Conservation (phyloP, 2,797 vertebrate species). For the Sebastes itinus region DNA sequence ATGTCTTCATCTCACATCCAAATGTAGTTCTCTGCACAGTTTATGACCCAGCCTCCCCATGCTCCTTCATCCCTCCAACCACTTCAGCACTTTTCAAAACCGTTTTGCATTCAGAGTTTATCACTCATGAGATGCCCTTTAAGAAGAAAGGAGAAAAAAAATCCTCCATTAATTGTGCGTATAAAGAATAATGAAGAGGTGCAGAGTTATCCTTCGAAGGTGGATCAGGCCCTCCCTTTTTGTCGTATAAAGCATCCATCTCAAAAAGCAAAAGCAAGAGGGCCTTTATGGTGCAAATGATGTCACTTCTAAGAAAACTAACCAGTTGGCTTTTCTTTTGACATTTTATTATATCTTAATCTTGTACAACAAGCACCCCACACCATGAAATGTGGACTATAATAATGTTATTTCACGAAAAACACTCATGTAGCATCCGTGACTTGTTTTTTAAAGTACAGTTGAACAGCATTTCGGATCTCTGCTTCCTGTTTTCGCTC, state of each 20-base stretch:
- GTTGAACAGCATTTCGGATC: background rate
- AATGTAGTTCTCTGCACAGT: conserved; percentile 51
- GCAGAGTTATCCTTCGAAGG: conserved; percentile 55
- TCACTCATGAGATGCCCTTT: conserved; percentile 74
- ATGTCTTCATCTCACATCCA: conserved; percentile 54
- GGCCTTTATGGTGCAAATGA: conserved; percentile 58
- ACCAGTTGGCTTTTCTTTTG: background rate
- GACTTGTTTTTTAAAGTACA: background rate
- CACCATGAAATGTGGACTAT: conserved; percentile 7
- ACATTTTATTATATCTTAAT: background rate
- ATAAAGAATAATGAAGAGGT: conserved; percentile 70
- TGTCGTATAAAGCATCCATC: conserved; percentile 37
- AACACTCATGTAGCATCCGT: background rate
- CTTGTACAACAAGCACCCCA: background rate
- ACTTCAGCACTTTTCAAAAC: conserved; percentile 67
- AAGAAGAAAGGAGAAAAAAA: conserved; percentile 47
- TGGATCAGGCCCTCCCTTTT: conserved; percentile 43
- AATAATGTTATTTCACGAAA: background rate
- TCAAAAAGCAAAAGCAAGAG: conserved; percentile 38
- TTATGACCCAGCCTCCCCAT: conserved; percentile 48
- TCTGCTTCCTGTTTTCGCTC: conserved; percentile 1
- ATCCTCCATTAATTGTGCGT: conserved; percentile 66
- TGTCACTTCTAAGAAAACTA: background rate
- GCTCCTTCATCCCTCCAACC: conserved; percentile 59
- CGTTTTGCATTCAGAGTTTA: conserved; percentile 67